These are phyloP conservation scores for Alcedo atthis DNA, from an alignment of 2,797 vertebrate genomes.

Conservation along the genomic window DNA sequence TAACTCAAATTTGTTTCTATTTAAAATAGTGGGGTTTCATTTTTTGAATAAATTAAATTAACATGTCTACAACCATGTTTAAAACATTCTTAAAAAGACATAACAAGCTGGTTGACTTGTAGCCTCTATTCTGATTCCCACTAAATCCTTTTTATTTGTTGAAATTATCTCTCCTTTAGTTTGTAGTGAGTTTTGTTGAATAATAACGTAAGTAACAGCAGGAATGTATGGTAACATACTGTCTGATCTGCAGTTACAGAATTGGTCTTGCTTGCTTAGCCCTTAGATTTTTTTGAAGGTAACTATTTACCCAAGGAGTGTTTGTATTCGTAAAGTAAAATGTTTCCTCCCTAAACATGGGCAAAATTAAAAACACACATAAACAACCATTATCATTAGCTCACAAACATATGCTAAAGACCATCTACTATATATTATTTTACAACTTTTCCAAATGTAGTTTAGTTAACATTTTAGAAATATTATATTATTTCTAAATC, in stretches of 20 bases:
- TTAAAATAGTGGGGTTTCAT: slow-evolving; percentile 53
- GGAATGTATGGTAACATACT: slow-evolving; percentile 72
- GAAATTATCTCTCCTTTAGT: slow-evolving; percentile 82
- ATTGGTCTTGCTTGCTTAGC: slow-evolving; percentile 78
- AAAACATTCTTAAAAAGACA: slow-evolving; percentile 54
- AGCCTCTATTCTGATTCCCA: slow-evolving; percentile 74
- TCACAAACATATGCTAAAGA: slow-evolving; percentile 95
- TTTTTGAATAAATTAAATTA: slow-evolving; percentile 22
- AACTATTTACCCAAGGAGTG: slow-evolving; percentile 77
- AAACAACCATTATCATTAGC: slow-evolving; percentile 95
- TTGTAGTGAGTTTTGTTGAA: slow-evolving; percentile 83
- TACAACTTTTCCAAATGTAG: slow-evolving; percentile 94
- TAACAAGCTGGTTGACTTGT: slow-evolving; percentile 66
- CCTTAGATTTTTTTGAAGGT: slow-evolving; percentile 78
- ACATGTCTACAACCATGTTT: slow-evolving; percentile 63
- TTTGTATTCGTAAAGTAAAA: slow-evolving; percentile 82
- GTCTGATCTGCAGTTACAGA: slow-evolving; percentile 74
- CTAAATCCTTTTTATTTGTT: slow-evolving; percentile 76
- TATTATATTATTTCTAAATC: slow-evolving; percentile 93
- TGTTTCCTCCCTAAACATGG: slow-evolving; percentile 78
- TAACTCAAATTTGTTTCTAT: slow-evolving; percentile 58
- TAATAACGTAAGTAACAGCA: slow-evolving; percentile 83
- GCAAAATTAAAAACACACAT: slow-evolving; percentile 86
- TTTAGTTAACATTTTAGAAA: slow-evolving; percentile 98
- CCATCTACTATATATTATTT: slow-evolving; percentile 97